Conservation (phyloP, 2,888 invertebrate genomes). For the Atrina japonica region DNA sequence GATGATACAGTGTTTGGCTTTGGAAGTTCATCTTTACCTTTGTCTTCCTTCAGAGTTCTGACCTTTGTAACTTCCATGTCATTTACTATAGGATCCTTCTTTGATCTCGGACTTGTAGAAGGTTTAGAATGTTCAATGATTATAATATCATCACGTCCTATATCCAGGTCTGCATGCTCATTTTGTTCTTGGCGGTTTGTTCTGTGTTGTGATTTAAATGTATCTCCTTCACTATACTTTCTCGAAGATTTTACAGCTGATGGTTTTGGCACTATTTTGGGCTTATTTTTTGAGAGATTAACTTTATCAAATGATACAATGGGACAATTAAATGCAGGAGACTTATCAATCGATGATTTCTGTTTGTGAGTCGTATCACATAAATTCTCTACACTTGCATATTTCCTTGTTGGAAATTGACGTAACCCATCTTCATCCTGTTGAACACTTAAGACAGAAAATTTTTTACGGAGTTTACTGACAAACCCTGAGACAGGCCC, state of each 20-base stretch:
- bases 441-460: conserved; percentile 51
- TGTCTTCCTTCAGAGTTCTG: conserved; percentile 74
- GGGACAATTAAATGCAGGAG: neutral
- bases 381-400: conserved; percentile 70
- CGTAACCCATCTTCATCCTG: conserved; percentile 32
- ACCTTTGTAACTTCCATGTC: conserved; percentile 22
- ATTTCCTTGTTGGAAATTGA: conserved; percentile 52
- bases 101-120: neutral
- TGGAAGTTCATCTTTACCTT: conserved; percentile 85
- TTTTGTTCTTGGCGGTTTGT: conserved; percentile 7
- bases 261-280: conserved; percentile 29
- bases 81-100: conserved; percentile 25
- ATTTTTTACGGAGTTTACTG: conserved; percentile 72
- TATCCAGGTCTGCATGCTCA: conserved; percentile 55
- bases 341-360: conserved; percentile 9
- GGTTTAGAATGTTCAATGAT: conserved; percentile 59
- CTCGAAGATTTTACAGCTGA: neutral
- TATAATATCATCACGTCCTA: conserved; percentile 62
- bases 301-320: conserved; percentile 5
- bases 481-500: conserved; percentile 77
- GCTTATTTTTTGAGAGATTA: conserved; percentile 1
- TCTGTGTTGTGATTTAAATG: conserved; percentile 11
- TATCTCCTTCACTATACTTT: conserved; percentile 12
- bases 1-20: conserved; percentile 91
- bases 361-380: conserved; percentile 37